Percentiles rank a stretch among this genome's conserved stretches.
Evolutionary conservation across 2,113 vertebrate genomes (phyloP).

Genomic region (Nothobranchius furzeri): DNA sequence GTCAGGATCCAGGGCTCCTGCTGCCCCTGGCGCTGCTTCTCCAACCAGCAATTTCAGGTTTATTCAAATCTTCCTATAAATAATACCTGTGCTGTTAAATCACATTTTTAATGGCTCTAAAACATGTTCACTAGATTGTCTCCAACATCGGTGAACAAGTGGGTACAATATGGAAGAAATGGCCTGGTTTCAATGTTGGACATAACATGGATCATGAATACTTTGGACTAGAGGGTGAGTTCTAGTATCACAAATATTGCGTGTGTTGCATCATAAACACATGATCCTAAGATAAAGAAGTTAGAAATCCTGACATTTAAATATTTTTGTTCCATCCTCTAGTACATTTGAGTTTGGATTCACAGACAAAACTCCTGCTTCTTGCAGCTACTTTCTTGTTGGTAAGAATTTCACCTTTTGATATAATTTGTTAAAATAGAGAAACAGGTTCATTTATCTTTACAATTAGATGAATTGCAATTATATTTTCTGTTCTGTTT

Average conservation of each 20-base stretch:
- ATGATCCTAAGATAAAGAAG: too few species aligned
- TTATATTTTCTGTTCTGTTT: too few species aligned
- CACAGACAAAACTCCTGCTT: conserved; percentile 74
- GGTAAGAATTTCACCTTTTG: conserved; percentile 42
- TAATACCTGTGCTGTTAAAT: background rate
- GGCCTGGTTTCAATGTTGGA: conserved; percentile 79
- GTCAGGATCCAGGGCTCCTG: conserved; percentile 76
- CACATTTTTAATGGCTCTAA: background rate
- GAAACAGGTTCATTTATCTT: background rate
- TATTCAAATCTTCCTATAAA: background rate
- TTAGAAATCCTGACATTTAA: background rate
- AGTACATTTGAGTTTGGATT: conserved; percentile 73
- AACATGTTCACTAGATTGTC: conserved; percentile 59
- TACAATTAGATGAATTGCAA: background rate
- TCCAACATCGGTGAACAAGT: conserved; percentile 69
- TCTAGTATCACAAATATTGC: background rate
- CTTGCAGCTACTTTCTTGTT: conserved; percentile 76
- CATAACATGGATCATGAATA: conserved; percentile 84
- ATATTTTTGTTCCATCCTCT: conserved; percentile 15
- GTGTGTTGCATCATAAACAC: too few species aligned
- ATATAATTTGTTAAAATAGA: background rate
- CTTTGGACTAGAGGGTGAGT: conserved; percentile 82
- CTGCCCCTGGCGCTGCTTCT: conserved; percentile 75
- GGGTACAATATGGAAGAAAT: conserved; percentile 77
- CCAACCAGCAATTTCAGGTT: conserved; percentile 80